A percentile compares a stretch with the other conserved stretches of the same genome.
phyloP scores from a whole-genome alignment of 2,888 invertebrate species.

The Nasonia oneida region DNA sequence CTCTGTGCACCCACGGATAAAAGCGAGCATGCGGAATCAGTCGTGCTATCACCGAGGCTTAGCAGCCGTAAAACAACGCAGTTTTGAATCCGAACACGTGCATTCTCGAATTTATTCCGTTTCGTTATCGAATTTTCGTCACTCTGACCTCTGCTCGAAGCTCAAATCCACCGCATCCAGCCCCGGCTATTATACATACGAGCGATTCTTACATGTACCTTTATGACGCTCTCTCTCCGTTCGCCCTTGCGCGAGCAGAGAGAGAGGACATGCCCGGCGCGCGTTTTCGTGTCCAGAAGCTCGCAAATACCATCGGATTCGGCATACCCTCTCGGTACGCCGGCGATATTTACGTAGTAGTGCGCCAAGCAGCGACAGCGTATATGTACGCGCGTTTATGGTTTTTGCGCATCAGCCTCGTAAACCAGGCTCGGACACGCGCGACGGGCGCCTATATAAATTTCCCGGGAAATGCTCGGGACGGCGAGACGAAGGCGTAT shows the following conservation, averaged over 20 bases:
- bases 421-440: constrained; percentile 46
- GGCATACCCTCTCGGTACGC: neutral
- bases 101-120: neutral
- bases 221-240: neutral
- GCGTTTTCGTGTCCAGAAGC: neutral
- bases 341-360: constrained; percentile 35
- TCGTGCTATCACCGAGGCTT: too few species aligned
- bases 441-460: constrained; percentile 27
- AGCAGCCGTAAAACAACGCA: too few species aligned
- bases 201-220: constrained; percentile 15
- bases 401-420: constrained; percentile 52
- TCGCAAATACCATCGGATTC: constrained; percentile 37
- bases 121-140: too few species aligned
- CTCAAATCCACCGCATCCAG: neutral
- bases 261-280: neutral
- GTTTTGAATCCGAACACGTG: neutral
- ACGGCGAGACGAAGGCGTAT: neutral
- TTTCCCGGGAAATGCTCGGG: constrained; percentile 33
- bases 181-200: neutral
- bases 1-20: neutral
- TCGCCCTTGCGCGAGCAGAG: neutral
- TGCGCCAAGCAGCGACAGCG: neutral
- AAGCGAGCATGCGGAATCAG: too few species aligned
- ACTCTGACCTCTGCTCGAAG: neutral
- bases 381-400: constrained; percentile 44